Evolutionary conservation across 2,113 vertebrate genomes (phyloP).

Genomic region (Brienomyrus longianalis): DNA sequence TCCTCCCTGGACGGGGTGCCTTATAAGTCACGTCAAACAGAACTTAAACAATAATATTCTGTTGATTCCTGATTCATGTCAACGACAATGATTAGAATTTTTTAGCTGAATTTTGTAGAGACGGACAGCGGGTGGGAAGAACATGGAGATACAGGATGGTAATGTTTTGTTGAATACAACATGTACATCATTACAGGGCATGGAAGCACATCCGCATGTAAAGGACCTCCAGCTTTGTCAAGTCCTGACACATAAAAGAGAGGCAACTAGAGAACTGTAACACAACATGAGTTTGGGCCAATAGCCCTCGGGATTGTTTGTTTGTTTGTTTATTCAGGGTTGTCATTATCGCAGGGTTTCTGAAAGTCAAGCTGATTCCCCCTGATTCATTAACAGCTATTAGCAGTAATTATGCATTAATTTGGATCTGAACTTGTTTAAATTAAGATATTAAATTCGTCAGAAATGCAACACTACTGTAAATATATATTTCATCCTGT

Average conservation of each 20-base stretch:
- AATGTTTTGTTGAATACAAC: not conserved
- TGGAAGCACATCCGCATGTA: not conserved
- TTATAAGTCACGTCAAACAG: not conserved
- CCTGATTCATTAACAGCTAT: not conserved
- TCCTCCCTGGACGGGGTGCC: not conserved
- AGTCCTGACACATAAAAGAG: not conserved
- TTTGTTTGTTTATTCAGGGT: not conserved
- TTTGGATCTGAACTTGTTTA: not conserved
- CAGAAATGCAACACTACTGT: not conserved
- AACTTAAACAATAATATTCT: not conserved
- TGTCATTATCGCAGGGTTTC: not conserved
- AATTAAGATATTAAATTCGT: not conserved
- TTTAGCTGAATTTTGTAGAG: not conserved
- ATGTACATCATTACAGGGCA: not conserved
- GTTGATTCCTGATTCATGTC: not conserved
- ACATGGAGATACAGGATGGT: not conserved
- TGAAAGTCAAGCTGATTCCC: not conserved
- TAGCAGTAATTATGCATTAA: not conserved
- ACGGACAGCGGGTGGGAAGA: not conserved
- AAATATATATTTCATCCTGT: not conserved
- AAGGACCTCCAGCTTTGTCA: not conserved
- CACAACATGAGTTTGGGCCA: not conserved
- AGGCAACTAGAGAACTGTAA: not conserved
- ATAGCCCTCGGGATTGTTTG: not conserved
- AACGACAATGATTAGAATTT: not conserved